Conservation (phyloP, 2,113 vertebrate species). For the Dicerorhinus sumatrensis region DNA sequence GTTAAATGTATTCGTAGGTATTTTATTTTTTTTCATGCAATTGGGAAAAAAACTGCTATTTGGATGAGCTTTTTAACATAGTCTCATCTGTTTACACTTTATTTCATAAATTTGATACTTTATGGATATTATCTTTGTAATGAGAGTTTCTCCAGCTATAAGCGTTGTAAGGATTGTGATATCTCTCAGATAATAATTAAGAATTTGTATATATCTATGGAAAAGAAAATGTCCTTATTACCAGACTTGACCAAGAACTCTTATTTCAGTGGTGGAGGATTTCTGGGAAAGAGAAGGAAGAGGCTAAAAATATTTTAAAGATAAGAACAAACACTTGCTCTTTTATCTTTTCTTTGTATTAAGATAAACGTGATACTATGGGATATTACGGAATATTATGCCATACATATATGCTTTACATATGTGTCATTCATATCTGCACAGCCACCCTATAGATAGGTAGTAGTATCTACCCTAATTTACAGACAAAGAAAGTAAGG, state of each 20-base stretch:
- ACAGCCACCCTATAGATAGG: neutral
- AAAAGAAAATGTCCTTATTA: neutral
- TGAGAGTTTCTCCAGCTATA: neutral
- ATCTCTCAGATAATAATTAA: neutral
- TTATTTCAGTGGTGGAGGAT: neutral
- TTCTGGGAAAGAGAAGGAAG: neutral
- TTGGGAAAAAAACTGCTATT: neutral
- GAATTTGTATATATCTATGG: neutral
- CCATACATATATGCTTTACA: neutral
- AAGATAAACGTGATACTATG: neutral
- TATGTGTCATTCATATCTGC: neutral
- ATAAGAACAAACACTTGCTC: neutral
- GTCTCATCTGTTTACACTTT: neutral
- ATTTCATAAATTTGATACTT: neutral
- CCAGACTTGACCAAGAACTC: neutral
- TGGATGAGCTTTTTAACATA: neutral
- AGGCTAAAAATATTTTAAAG: slow-evolving; percentile 7
- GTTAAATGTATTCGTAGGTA: neutral
- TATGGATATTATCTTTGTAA: neutral
- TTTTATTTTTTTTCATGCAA: neutral
- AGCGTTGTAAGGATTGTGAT: neutral
- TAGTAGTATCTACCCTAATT: neutral
- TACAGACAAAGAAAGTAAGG: neutral
- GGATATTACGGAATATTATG: neutral
- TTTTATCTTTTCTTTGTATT: neutral